Conservation (phyloP, 2,797 vertebrate genomes). For the Emydoidea blandingii region DNA sequence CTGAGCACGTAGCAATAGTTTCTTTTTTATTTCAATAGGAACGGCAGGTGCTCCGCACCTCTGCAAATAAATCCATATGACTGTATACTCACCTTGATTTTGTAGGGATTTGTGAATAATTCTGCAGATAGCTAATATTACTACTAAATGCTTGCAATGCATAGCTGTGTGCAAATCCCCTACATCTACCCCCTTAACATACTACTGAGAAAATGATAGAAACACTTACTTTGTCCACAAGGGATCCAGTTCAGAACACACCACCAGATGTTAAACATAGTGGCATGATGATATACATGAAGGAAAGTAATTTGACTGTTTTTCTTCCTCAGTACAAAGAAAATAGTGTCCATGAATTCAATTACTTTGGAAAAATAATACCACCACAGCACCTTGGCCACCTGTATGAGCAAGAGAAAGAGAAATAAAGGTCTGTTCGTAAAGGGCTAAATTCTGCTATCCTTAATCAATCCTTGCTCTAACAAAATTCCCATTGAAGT, state of each 20-base stretch:
- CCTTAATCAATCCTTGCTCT: background rate
- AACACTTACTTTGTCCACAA: conserved; percentile 90
- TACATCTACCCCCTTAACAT: background rate
- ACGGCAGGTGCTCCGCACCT: background rate
- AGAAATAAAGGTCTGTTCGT: background rate
- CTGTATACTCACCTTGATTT: background rate
- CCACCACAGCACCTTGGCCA: conserved; percentile 91
- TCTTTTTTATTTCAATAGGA: background rate
- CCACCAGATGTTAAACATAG: conserved; percentile 95
- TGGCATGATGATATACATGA: conserved; percentile 91
- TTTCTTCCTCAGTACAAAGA: conserved; percentile 91
- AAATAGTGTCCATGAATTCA: conserved; percentile 91
- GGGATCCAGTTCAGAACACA: conserved; percentile 93
- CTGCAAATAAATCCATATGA: background rate
- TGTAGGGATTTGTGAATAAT: background rate
- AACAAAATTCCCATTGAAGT: background rate
- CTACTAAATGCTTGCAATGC: background rate
- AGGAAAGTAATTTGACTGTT: conserved; percentile 90
- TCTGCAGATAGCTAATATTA: background rate
- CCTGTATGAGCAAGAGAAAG: conserved; percentile 77
- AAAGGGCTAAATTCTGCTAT: background rate
- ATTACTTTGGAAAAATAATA: conserved; percentile 92
- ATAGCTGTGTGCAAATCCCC: background rate
- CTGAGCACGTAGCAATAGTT: background rate
- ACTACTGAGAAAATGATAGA: background rate